Evolutionary conservation across 2,888 invertebrate genomes (phyloP).

Genomic region (Venustoraphidia nigricollis): DNA sequence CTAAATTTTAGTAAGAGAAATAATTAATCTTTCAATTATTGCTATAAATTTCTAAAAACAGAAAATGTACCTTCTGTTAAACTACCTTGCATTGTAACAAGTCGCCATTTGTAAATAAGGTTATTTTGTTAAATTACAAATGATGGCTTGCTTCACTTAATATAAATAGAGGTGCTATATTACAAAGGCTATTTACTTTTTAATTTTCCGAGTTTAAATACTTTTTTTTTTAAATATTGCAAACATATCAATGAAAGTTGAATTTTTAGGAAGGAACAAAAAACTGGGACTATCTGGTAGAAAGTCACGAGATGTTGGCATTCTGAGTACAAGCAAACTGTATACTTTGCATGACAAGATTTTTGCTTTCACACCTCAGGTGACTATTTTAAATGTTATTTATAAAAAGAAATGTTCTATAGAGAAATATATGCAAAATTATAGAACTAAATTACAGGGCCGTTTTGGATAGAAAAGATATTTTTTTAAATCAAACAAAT

Average conservation of each 20-base stretch:
- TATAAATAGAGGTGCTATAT: too few relatives aligned
- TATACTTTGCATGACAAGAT: constrained; percentile 91
- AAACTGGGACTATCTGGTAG: constrained; percentile 90
- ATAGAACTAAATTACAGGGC: too few relatives aligned
- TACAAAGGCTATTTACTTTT: too few relatives aligned
- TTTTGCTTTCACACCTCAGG: constrained; percentile 98
- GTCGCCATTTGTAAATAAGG: not conserved
- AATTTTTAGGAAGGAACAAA: constrained; percentile 66
- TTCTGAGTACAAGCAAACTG: constrained; percentile 93
- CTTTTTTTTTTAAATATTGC: not conserved
- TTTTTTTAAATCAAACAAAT: too few relatives aligned
- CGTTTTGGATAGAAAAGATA: too few relatives aligned
- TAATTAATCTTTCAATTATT: too few relatives aligned
- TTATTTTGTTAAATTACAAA: not conserved
- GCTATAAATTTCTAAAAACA: not conserved
- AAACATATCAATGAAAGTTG: not conserved
- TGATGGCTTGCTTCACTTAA: too few relatives aligned
- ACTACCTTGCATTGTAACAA: not conserved
- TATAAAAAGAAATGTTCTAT: constrained; percentile 1
- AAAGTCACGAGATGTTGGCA: constrained; percentile 90
- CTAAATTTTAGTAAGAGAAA: too few relatives aligned
- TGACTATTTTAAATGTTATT: constrained; percentile 26
- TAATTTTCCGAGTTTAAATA: not conserved
- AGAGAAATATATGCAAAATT: not conserved
- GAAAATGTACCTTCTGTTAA: not conserved